Percentiles rank a stretch among this genome's conserved stretches.
phyloP scores from a whole-genome alignment of 2,888 invertebrate genomes.

The Phyllotreta cruciferae region DNA sequence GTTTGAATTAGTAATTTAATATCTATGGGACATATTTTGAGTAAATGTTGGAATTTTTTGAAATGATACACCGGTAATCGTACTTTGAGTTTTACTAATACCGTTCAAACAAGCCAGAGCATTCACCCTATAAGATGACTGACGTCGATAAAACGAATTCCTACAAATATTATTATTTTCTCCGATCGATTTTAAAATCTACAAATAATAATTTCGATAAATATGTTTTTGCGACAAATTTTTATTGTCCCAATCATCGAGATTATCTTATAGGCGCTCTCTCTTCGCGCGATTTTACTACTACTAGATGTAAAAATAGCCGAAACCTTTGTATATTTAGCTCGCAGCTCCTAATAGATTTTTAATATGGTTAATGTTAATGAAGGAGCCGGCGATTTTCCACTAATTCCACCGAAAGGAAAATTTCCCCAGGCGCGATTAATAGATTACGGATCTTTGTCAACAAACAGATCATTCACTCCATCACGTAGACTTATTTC shows the following conservation, averaged over 20 bases:
- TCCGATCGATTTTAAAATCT: slow-evolving; percentile 4
- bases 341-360: slow-evolving; percentile 11
- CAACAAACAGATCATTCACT: too few species aligned
- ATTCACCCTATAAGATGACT: slow-evolving; percentile 12
- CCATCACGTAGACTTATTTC: too few species aligned
- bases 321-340: slow-evolving; percentile 3
- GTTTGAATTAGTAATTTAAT: too few species aligned
- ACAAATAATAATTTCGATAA: slow-evolving; percentile 8
- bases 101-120: not conserved
- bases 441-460: too few species aligned
- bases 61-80: too few species aligned
- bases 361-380: slow-evolving; percentile 16
- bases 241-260: slow-evolving; percentile 20
- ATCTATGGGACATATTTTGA: too few species aligned
- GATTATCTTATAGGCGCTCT: slow-evolving; percentile 16
- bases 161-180: slow-evolving; percentile 23
- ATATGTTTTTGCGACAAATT: slow-evolving; percentile 16
- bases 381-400: not conserved
- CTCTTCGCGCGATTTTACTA: not conserved
- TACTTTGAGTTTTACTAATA: slow-evolving; percentile 2
- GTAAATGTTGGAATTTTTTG: too few species aligned
- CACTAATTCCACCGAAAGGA: too few species aligned
- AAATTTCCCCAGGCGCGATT: too few species aligned
- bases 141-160: slow-evolving; percentile 1
- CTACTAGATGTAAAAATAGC: slow-evolving; percentile 9